Percentiles rank a stretch among this genome's conserved stretches.
These are phyloP conservation scores for Sylvilagus bachmani DNA, from an alignment of 2,113 vertebrate genomes.

Conservation along the genomic window DNA sequence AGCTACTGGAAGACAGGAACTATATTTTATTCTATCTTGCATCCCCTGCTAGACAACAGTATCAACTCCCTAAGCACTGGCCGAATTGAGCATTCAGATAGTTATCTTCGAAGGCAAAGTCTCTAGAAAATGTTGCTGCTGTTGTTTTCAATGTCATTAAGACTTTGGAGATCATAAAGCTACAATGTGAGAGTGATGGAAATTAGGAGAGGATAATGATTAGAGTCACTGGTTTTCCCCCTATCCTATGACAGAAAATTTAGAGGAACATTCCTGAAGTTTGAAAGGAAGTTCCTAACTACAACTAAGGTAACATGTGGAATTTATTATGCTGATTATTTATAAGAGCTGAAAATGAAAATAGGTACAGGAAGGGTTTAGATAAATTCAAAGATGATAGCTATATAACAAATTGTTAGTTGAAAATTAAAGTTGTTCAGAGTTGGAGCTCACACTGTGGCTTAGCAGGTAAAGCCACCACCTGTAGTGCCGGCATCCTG, in stretches of 20 bases:
- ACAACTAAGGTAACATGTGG: constrained; percentile 73
- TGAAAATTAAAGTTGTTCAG: constrained; percentile 28
- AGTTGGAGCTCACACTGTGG: no score
- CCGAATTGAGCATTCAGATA: neutral
- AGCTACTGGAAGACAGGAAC: neutral
- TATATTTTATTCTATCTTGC: constrained; percentile 2
- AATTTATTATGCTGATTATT: constrained; percentile 78
- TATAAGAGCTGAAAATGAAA: constrained; percentile 73
- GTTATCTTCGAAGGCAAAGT: neutral
- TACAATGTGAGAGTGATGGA: neutral
- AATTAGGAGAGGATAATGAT: constrained; percentile 13
- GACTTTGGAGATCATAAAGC: neutral
- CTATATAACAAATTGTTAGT: constrained; percentile 50
- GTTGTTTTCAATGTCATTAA: constrained; percentile 7
- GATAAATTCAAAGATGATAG: constrained; percentile 72
- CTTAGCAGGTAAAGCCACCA: no score
- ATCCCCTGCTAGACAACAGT: neutral
- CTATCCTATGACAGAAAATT: constrained; percentile 18
- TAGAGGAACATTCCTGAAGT: constrained; percentile 51
- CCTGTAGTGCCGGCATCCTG: no score
- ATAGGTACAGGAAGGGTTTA: constrained; percentile 61
- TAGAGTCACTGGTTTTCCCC: neutral
- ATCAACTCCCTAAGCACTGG: neutral
- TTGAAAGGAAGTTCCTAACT: constrained; percentile 64
- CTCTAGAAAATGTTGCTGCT: constrained; percentile 19